Conservation (phyloP, 1,140 invertebrate genomes). For the Drosophila erecta region DNA sequence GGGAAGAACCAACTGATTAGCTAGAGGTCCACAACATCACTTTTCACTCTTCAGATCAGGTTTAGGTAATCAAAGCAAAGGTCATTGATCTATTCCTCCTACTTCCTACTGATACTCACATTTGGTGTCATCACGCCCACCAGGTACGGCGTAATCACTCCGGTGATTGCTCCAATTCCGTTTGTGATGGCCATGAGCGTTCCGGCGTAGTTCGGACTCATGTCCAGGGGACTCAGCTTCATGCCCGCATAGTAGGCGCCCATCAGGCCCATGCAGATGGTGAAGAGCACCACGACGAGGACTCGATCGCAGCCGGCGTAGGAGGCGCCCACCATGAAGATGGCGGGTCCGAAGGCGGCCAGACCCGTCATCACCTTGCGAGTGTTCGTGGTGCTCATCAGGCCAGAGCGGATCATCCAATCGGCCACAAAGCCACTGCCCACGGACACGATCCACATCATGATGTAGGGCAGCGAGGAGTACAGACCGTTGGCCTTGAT, state of each 20-base stretch:
- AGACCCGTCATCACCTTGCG: constrained; percentile 90
- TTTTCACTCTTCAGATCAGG: too few relatives aligned
- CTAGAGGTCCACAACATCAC: neutral
- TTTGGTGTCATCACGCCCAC: constrained; percentile 91
- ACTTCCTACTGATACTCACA: constrained; percentile 85
- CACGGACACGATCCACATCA: constrained; percentile 90
- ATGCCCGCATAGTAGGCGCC: constrained; percentile 91
- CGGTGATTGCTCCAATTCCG: constrained; percentile 92
- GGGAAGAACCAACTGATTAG: neutral
- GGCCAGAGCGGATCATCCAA: constrained; percentile 87
- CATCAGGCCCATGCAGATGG: constrained; percentile 90
- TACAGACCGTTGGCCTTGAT: constrained; percentile 90
- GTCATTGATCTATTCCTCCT: too few relatives aligned
- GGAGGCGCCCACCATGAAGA: constrained; percentile 92
- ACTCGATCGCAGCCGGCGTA: constrained; percentile 91
- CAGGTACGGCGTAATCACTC: constrained; percentile 91
- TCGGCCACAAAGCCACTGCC: constrained; percentile 89
- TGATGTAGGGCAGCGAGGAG: constrained; percentile 89
- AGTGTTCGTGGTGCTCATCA: constrained; percentile 87
- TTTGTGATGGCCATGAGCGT: constrained; percentile 94
- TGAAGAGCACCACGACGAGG: constrained; percentile 88
- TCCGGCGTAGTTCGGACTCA: constrained; percentile 93
- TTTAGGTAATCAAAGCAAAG: too few relatives aligned
- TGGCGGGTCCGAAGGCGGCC: constrained; percentile 90
- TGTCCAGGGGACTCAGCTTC: constrained; percentile 92